Conservation (phyloP, 2,797 vertebrate genomes). For the Pogonophryne albipinna region DNA sequence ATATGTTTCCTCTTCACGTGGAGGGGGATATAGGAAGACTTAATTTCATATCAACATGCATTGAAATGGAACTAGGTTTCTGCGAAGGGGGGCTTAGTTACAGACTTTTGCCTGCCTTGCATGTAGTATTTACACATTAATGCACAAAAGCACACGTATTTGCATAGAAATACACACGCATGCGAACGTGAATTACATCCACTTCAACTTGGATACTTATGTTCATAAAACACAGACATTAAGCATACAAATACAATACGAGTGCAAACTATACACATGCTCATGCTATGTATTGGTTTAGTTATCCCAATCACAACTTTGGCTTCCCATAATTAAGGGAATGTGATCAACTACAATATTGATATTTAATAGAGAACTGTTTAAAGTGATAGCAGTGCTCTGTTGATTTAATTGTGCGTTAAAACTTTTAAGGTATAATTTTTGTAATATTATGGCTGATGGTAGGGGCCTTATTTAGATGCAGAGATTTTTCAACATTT, state of each 20-base stretch:
- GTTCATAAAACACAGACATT: not conserved
- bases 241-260: not conserved
- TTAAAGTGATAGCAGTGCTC: too few relatives aligned
- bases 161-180: not conserved
- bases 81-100: constrained; percentile 58
- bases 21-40: constrained; percentile 54
- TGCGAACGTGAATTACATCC: not conserved
- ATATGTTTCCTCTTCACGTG: constrained; percentile 45
- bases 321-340: too few relatives aligned
- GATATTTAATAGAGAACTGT: too few relatives aligned
- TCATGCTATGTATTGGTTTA: too few relatives aligned
- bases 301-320: too few relatives aligned
- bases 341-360: too few relatives aligned
- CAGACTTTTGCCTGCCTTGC: constrained; percentile 16
- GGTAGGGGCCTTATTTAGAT: too few relatives aligned
- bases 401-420: too few relatives aligned
- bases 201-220: not conserved
- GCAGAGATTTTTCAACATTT: too few relatives aligned
- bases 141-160: constrained; percentile 3
- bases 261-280: not conserved
- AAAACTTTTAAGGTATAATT: too few relatives aligned
- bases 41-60: constrained; percentile 75
- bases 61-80: constrained; percentile 68
- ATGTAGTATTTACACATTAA: constrained; percentile 34
- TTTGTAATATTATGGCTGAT: too few relatives aligned